These are phyloP conservation scores for Miichthys miiuy DNA, from an alignment of 2,797 vertebrate species.

Conservation along the genomic window DNA sequence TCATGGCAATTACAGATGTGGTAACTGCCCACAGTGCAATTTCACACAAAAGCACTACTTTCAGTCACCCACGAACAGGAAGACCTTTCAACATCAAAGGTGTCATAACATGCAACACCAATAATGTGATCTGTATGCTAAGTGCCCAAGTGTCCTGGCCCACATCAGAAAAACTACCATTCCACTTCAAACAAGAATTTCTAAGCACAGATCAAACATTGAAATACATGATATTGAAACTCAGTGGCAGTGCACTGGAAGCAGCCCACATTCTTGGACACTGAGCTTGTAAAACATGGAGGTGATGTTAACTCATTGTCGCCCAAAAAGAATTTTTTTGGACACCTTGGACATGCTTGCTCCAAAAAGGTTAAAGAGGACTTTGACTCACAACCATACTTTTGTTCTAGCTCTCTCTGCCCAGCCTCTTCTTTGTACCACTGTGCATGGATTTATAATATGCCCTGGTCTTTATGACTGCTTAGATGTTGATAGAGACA, in stretches of 20 bases:
- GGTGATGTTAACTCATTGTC: not conserved
- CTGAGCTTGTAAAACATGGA: not conserved
- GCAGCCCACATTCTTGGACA: not conserved
- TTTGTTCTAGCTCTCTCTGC: too few species aligned
- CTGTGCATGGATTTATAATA: not conserved
- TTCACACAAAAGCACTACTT: not conserved
- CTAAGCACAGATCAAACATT: not conserved
- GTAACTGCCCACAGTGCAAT: not conserved
- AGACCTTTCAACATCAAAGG: not conserved
- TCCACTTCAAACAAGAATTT: too few species aligned
- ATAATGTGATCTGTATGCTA: not conserved
- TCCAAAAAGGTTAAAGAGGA: not conserved
- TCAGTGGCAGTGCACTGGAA: not conserved
- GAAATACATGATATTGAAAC: not conserved
- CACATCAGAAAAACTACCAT: not conserved
- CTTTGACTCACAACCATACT: not conserved
- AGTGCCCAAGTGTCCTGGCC: not conserved
- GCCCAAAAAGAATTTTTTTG: not conserved
- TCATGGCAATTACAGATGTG: not conserved
- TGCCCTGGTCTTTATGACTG: too few species aligned
- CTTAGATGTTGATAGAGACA: not conserved
- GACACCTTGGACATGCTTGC: not conserved
- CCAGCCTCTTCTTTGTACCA: too few species aligned
- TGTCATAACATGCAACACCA: not conserved
- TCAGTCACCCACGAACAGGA: not conserved